Conservation (phyloP, 2,113 vertebrate species). For the Hippolais icterina region DNA sequence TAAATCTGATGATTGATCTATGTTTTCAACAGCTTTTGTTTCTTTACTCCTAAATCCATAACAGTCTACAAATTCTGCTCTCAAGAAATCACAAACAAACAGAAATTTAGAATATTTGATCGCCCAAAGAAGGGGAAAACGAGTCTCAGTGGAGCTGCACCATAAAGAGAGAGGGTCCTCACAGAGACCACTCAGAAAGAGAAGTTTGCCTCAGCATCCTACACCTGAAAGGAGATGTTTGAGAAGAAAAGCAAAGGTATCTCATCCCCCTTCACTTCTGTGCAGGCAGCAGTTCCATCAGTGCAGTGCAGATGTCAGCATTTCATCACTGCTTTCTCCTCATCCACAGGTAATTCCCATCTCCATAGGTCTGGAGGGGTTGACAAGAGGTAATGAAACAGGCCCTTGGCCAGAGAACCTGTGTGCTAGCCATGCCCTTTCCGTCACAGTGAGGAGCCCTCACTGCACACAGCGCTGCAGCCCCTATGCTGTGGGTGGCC, state of each 20-base stretch:
- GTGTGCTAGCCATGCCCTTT: fast-evolving
- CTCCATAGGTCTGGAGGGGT: background rate
- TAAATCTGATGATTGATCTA: background rate
- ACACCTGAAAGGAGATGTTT: background rate
- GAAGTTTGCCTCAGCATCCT: background rate
- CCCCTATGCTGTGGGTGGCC: fast-evolving
- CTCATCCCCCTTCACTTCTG: background rate
- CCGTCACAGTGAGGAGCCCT: background rate
- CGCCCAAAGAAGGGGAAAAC: background rate
- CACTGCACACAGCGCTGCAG: fast-evolving
- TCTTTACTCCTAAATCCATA: background rate
- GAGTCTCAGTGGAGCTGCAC: background rate
- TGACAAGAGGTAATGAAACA: background rate
- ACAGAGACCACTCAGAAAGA: background rate
- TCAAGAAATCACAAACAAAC: background rate
- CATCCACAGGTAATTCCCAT: fast-evolving
- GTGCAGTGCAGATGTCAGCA: background rate
- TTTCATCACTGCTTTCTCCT: background rate
- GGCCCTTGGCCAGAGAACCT: background rate
- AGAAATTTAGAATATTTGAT: background rate
- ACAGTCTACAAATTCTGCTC: background rate
- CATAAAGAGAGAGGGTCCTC: background rate
- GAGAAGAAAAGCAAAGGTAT: background rate
- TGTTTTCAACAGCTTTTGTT: background rate
- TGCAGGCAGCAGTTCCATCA: background rate